Evolutionary conservation across 2,888 invertebrate genomes (phyloP).

Genomic region (Protonemura montana): DNA sequence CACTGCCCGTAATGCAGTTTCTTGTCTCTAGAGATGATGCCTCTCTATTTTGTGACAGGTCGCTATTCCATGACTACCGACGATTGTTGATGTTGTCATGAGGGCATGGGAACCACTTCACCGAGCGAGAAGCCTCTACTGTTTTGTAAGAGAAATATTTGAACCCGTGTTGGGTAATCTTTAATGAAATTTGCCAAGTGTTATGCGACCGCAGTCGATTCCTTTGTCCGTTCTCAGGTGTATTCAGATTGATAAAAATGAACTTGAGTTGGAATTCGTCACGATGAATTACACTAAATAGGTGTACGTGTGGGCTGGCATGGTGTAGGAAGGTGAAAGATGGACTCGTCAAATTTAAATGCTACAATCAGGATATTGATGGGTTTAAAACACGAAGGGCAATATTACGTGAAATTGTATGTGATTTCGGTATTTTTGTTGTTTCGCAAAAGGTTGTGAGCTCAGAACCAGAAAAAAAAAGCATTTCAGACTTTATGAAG

Average conservation of each 20-base stretch:
- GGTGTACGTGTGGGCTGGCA: background rate
- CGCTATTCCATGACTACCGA: background rate
- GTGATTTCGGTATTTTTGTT: background rate
- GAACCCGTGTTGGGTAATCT: background rate
- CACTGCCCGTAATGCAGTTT: no score
- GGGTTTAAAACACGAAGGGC: background rate
- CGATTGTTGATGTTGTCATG: background rate
- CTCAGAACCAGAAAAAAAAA: background rate
- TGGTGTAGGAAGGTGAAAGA: background rate
- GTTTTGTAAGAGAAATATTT: background rate
- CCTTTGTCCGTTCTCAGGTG: background rate
- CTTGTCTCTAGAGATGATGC: background rate
- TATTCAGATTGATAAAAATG: background rate
- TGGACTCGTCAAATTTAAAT: conserved; percentile 7
- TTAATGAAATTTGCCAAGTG: background rate
- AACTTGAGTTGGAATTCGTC: background rate
- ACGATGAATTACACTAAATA: background rate
- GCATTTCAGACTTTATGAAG: no score
- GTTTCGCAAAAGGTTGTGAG: background rate
- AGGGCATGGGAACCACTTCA: background rate
- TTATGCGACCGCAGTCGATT: background rate
- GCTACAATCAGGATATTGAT: background rate
- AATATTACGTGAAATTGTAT: background rate
- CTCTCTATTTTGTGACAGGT: background rate
- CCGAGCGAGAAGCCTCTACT: background rate